phyloP scores from a whole-genome alignment of 2,113 vertebrate species.

The Tetraodon nigroviridis region DNA sequence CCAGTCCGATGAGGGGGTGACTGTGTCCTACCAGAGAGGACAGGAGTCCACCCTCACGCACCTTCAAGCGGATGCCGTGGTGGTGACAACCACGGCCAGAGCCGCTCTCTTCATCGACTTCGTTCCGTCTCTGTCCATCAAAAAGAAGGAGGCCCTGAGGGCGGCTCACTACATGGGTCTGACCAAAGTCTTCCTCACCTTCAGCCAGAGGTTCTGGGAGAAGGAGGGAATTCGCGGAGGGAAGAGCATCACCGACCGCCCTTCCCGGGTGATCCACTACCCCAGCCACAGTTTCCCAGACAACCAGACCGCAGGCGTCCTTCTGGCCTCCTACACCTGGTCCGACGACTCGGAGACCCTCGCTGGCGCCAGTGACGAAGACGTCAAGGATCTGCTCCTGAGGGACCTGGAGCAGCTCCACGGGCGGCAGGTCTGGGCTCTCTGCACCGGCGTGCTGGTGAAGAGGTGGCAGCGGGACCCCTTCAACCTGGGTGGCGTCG shows the following conservation, averaged over 20 bases:
- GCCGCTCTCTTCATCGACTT: conserved; percentile 77
- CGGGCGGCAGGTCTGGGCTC: conserved; percentile 49
- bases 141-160: conserved; percentile 76
- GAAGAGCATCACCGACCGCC: conserved; percentile 75
- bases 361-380: conserved; percentile 52
- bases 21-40: conserved; percentile 59
- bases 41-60: conserved; percentile 27
- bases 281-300: conserved; percentile 77
- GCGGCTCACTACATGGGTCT: conserved; percentile 75
- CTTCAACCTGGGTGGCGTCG: conserved; percentile 73
- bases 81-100: conserved; percentile 75
- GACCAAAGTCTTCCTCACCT: conserved; percentile 79
- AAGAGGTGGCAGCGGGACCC: conserved; percentile 81
- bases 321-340: conserved; percentile 82
- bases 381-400: conserved; percentile 66
- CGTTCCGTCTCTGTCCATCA: conserved; percentile 62
- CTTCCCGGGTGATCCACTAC: conserved; percentile 80
- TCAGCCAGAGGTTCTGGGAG: conserved; percentile 80
- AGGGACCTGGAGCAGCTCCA: conserved; percentile 78
- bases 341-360: conserved; percentile 75
- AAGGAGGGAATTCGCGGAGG: conserved; percentile 74
- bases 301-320: conserved; percentile 35
- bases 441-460: conserved; percentile 64
- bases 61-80: conserved; percentile 63
- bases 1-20: conserved; percentile 60